These are phyloP conservation scores for Leptopilina boulardi DNA, from an alignment of 1,140 invertebrate genomes.

Conservation along the genomic window DNA sequence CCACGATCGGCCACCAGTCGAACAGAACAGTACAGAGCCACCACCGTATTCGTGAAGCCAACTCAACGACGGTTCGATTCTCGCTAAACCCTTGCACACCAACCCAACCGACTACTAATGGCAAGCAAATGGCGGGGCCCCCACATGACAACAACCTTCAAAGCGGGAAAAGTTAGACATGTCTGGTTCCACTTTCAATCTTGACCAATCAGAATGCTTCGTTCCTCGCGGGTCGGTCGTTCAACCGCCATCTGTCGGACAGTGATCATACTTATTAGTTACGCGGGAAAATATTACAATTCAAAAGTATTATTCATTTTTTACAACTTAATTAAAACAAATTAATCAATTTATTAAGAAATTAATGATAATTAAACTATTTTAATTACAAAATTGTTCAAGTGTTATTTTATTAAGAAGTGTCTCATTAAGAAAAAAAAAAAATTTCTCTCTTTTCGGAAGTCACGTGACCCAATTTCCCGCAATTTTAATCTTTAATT, in stretches of 20 bases:
- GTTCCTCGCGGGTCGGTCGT: not conserved
- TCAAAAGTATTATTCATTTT: not conserved
- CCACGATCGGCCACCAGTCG: conserved; percentile 65
- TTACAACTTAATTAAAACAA: not conserved
- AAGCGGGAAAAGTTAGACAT: conserved; percentile 55
- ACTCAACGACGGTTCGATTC: conserved; percentile 67
- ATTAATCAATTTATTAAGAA: too few relatives aligned
- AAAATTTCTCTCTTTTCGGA: not conserved
- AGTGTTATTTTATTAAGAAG: too few relatives aligned
- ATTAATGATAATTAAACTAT: too few relatives aligned
- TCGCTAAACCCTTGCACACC: conserved; percentile 56
- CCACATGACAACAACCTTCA: conserved; percentile 62
- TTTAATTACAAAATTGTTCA: too few relatives aligned
- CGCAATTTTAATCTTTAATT: not conserved
- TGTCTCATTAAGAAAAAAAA: too few relatives aligned
- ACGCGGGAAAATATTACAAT: not conserved
- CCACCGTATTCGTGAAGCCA: conserved; percentile 48
- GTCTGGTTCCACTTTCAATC: conserved; percentile 14
- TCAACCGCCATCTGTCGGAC: not conserved
- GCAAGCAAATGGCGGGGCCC: conserved; percentile 54
- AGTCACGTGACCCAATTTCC: not conserved
- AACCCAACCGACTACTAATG: conserved; percentile 56
- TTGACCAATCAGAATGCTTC: not conserved
- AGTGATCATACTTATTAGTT: not conserved
- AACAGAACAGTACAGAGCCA: conserved; percentile 49